Percentiles rank a stretch among this genome's conserved stretches.
phyloP scores from a whole-genome alignment of 2,113 vertebrate species.

The Ciconia stormi region DNA sequence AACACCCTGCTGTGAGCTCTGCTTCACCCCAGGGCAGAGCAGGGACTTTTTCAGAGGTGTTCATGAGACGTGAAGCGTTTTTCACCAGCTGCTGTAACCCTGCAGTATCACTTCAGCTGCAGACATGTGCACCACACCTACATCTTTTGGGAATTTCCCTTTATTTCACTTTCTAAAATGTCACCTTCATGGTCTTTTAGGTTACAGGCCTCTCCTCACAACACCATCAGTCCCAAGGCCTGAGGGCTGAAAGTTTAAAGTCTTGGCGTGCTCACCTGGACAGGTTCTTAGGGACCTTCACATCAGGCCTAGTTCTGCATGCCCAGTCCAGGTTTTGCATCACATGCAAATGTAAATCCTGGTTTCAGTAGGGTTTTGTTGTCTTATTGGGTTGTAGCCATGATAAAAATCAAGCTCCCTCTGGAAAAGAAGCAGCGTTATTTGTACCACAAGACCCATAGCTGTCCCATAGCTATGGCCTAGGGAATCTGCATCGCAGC shows the following conservation, averaged over 20 bases:
- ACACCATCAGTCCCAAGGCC: neutral
- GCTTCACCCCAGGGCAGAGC: neutral
- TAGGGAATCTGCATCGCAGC: neutral
- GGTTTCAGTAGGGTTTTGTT: neutral
- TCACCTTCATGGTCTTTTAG: neutral
- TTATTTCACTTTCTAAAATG: neutral
- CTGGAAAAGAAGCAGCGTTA: accelerated
- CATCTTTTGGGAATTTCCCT: neutral
- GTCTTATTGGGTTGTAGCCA: neutral
- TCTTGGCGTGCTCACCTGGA: neutral
- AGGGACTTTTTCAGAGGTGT: neutral
- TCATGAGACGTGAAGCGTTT: neutral
- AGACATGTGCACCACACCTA: neutral
- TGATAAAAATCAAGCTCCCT: neutral
- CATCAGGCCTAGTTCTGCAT: neutral
- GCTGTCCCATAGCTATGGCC: neutral
- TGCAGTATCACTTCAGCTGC: neutral
- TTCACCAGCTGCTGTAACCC: neutral
- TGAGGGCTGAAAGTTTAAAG: neutral
- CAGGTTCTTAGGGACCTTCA: neutral
- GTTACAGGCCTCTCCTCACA: neutral
- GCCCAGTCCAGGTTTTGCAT: neutral
- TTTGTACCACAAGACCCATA: neutral
- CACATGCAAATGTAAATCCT: neutral
- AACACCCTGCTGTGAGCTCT: neutral